A percentile compares a stretch with the other conserved stretches of the same genome.
phyloP scores from a whole-genome alignment of 2,113 vertebrate genomes.

The Arizona elegans region DNA sequence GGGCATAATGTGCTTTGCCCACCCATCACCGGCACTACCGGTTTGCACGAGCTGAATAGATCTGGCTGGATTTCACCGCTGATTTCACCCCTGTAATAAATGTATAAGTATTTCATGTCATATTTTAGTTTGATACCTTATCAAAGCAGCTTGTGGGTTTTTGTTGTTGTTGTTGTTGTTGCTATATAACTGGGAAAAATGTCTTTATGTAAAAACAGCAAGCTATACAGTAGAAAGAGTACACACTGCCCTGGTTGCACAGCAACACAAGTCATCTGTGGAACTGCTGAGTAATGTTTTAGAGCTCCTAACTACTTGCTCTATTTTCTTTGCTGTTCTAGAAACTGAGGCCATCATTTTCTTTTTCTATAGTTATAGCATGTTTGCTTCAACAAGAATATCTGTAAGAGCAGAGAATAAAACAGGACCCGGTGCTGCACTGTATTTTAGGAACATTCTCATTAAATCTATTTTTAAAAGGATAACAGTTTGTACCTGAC shows the following conservation, averaged over 20 bases:
- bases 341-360: neutral
- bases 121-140: neutral
- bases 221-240: neutral
- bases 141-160: neutral
- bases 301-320: neutral
- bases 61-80: too few species aligned
- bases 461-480: constrained; percentile 24
- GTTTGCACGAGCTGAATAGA: too few species aligned
- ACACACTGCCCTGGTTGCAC: neutral
- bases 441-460: constrained; percentile 6
- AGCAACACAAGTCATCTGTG: neutral
- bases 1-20: too few species aligned
- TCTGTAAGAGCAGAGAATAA: neutral
- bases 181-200: neutral
- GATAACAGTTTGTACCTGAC: constrained; percentile 8
- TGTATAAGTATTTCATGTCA: neutral
- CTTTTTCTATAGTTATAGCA: neutral
- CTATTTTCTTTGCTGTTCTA: neutral
- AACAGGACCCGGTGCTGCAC: neutral
- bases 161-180: too few species aligned
- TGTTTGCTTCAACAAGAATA: neutral
- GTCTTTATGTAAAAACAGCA: neutral
- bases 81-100: neutral
- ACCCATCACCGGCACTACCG: too few species aligned
- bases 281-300: neutral